These are phyloP conservation scores for Tachycineta bicolor DNA, from an alignment of 2,113 vertebrate species.

Conservation along the genomic window DNA sequence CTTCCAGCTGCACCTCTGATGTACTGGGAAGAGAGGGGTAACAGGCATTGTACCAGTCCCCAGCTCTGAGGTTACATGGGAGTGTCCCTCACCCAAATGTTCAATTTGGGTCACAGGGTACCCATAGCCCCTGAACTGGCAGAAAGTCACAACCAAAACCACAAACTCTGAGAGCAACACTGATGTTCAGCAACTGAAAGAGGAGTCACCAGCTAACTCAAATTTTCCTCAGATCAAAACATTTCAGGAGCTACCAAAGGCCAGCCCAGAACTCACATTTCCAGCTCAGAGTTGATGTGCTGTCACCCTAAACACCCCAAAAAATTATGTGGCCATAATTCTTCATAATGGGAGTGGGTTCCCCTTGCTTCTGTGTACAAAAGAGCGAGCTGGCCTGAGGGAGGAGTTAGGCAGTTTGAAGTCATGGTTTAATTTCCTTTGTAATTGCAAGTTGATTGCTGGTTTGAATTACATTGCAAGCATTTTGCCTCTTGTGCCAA, in stretches of 20 bases:
- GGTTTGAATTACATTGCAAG: conserved; percentile 59
- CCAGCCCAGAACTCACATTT: background rate
- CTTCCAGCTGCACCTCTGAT: background rate
- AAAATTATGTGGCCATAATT: background rate
- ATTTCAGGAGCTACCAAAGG: background rate
- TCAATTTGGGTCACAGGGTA: fast-evolving
- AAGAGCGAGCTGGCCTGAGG: conserved; percentile 63
- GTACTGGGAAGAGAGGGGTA: background rate
- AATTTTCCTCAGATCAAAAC: background rate
- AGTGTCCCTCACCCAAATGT: background rate
- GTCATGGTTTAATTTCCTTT: conserved; percentile 72
- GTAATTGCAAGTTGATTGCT: conserved; percentile 76
- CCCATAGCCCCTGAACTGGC: too few relatives aligned
- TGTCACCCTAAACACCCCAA: background rate
- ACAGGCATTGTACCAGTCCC: background rate
- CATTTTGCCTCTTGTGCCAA: conserved; percentile 40
- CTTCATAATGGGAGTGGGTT: conserved; percentile 37
- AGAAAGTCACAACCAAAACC: background rate
- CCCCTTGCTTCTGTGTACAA: conserved; percentile 43
- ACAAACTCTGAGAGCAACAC: background rate
- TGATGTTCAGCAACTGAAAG: background rate
- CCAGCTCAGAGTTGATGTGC: background rate
- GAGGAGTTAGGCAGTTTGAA: conserved; percentile 63
- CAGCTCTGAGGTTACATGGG: background rate
- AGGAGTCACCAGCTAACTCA: background rate